Evolutionary conservation across 2,113 vertebrate species (phyloP).

Genomic region (Nycticorax nycticorax): DNA sequence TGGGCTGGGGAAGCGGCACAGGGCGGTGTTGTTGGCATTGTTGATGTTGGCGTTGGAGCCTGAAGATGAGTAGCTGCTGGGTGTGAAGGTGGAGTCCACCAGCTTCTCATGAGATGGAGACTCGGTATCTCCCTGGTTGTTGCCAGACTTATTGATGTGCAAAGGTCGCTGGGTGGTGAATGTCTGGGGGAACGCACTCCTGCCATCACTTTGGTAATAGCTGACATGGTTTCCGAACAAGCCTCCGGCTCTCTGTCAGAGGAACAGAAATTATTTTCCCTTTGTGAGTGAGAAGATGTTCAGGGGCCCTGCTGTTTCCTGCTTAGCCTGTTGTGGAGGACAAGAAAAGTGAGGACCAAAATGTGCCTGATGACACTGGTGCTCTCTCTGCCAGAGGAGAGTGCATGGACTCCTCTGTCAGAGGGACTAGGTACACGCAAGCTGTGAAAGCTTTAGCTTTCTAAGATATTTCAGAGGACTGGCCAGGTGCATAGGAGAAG

Average conservation of each 20-base stretch:
- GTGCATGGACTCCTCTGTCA: not conserved
- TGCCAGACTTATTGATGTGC: slow-evolving; percentile 92
- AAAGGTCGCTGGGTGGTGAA: slow-evolving; percentile 95
- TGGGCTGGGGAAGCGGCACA: slow-evolving; percentile 84
- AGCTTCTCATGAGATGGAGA: slow-evolving; percentile 95
- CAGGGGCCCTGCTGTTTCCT: not conserved
- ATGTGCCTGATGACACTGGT: not conserved
- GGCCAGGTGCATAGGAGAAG: not conserved
- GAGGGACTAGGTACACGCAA: not conserved
- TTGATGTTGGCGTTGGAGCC: slow-evolving; percentile 99
- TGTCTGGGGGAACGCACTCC: slow-evolving; percentile 90
- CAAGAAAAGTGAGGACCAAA: not conserved
- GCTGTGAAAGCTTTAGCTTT: not conserved
- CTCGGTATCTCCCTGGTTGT: slow-evolving; percentile 86
- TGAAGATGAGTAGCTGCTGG: slow-evolving; percentile 94
- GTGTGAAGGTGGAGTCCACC: slow-evolving; percentile 97
- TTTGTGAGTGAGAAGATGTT: not conserved
- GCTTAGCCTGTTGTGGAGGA: not conserved
- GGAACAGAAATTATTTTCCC: slow-evolving; percentile 35
- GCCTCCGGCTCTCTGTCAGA: slow-evolving; percentile 87
- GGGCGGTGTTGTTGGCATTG: slow-evolving; percentile 96
- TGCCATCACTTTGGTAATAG: slow-evolving; percentile 93
- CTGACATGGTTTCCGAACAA: slow-evolving; percentile 96
- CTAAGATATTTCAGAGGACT: not conserved
- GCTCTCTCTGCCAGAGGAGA: not conserved